Evolutionary conservation across 2,797 vertebrate species (phyloP).

Genomic region (Kryptolebias ocellatus): DNA sequence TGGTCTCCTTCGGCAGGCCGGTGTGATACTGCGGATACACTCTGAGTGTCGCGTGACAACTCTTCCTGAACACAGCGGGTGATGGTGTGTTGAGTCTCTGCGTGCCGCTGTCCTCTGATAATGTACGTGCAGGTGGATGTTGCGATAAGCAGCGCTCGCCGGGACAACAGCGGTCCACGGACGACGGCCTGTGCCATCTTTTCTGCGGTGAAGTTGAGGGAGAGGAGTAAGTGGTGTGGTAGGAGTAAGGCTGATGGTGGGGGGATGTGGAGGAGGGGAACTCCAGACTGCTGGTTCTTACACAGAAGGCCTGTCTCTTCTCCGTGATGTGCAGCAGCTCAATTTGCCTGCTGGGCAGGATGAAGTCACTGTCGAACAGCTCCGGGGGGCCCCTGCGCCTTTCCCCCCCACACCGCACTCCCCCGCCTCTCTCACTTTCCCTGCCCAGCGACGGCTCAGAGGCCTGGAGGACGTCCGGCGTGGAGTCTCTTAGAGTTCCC

Average conservation of each 20-base stretch:
- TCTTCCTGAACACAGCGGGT: slow-evolving; percentile 72
- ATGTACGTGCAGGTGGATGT: slow-evolving; percentile 69
- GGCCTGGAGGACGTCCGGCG: slow-evolving; percentile 85
- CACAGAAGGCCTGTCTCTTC: slow-evolving; percentile 90
- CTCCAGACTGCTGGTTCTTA: slow-evolving; percentile 92
- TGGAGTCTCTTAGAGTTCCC: slow-evolving; percentile 75
- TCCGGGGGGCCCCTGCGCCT: slow-evolving; percentile 67
- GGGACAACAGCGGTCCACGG: slow-evolving; percentile 76
- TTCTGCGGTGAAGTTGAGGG: slow-evolving; percentile 65
- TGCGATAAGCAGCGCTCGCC: slow-evolving; percentile 49
- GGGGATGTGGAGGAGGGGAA: slow-evolving; percentile 75
- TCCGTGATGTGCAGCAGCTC: slow-evolving; percentile 91
- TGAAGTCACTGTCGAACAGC: slow-evolving; percentile 90
- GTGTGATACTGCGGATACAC: slow-evolving; percentile 90
- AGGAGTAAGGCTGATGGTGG: slow-evolving; percentile 61
- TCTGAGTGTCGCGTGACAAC: slow-evolving; percentile 81
- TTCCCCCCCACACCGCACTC: slow-evolving; percentile 58
- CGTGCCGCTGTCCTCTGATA: slow-evolving; percentile 86
- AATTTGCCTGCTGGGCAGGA: slow-evolving; percentile 91
- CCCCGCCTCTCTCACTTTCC: slow-evolving; percentile 46
- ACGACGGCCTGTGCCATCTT: slow-evolving; percentile 74
- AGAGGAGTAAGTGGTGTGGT: slow-evolving; percentile 54
- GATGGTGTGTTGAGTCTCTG: slow-evolving; percentile 77
- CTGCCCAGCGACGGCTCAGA: slow-evolving; percentile 72
- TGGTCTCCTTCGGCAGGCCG: slow-evolving; percentile 89